Evolutionary conservation across 2,888 invertebrate genomes (phyloP), one percentile per base, ranked within the genome.

Genomic region (Hirudinaria manillensis): DNA sequence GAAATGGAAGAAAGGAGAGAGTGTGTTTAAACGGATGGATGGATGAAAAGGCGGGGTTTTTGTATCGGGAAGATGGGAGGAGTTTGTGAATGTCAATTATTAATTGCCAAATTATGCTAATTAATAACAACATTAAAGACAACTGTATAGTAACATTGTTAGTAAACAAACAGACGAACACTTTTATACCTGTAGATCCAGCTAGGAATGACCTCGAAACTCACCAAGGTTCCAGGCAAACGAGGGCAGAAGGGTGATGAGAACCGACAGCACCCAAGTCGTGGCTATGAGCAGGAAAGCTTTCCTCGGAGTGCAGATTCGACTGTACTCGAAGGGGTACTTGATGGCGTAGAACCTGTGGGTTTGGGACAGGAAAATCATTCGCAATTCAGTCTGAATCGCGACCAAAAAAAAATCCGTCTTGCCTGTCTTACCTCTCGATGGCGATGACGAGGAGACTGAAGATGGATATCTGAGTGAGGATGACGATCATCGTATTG

Each of bases 381-480:
- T 29, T 61, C 21, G 45, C 4, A 45, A 16, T 45, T 45, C 13
- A 10, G 45, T 1, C 45, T 45, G 45, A 10, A 45, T 45, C 6
- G 10, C 45, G 45, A 45, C 13, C n/a, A 2, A 61, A 61, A 61
- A 2, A 1, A 27, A 53, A 53, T 53, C 24, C 10, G 24, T 10
- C 29, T 16, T 19, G 21, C 21, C 21, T 53, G 21, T 83, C 70
- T 76, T 82, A 84, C 66, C 84, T 78, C 72, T 84, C 84, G 51
- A 82, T 76, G 7, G 84, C 84, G 19, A 84, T 81, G 3, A 81
- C 81, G 32, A 83, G 78, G 53, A 84, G 79, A 73, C 82, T 83
- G 66, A 84, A 83, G 61, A 84, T 83, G 34, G 84, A 84, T 68
- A 83, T 81, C 77, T 84, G 83, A 3, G 84, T 84, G 74, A 84